Base-by-base conservation (phyloP, 2,797 vertebrate genomes). In the Gymnoscopelus microlampas region DNA sequence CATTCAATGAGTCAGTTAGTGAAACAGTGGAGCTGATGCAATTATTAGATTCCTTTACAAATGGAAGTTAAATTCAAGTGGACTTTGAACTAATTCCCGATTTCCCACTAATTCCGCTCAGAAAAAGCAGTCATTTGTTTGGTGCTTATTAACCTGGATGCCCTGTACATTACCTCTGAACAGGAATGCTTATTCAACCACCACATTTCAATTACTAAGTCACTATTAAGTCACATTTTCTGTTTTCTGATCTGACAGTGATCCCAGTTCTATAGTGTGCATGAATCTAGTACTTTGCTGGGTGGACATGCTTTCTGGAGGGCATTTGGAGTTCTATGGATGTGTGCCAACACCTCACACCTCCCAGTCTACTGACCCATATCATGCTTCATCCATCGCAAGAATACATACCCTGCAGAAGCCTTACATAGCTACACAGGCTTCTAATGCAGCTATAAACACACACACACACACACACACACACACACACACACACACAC, bases 301-400 rank as follows among this genome's bases (percentile, higher is more conserved):
- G 62, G 55, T 83, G 79, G 70, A 73, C 63, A 66, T 74, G 79
- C 79, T 66, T 68, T 23, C 74, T 64, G 58, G 55, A 78, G 70
- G 60, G 39, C 72, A 84, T 12, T 61, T 19, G 57, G 60, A 84
- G 75, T 77, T 77, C 60, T 69, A 29, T 66, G 73, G 70, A 77
- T 1, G 3, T 53, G 39, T 67, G 80, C 72, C 77, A 82, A 62
- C 44, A 48, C 5, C 32, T 78, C 61, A 79, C 68, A 75, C 60
- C 50, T 89, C 73, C 60, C 73, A 70, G 53, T 67, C 32, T 35
- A n/a, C 32, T 55, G 11, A 15, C 44, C n/a, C 44, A 13, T 75
- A 71, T 84, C 71, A 13, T 44, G 35, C 61, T 66, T 58, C 14
- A 54, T 60, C 5, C 60, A 19, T 63, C 62, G 54, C 53, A 44